Evolutionary conservation across 1,140 invertebrate species (phyloP), one percentile per base, ranked within the genome.

Genomic region (Nebria ingens): DNA sequence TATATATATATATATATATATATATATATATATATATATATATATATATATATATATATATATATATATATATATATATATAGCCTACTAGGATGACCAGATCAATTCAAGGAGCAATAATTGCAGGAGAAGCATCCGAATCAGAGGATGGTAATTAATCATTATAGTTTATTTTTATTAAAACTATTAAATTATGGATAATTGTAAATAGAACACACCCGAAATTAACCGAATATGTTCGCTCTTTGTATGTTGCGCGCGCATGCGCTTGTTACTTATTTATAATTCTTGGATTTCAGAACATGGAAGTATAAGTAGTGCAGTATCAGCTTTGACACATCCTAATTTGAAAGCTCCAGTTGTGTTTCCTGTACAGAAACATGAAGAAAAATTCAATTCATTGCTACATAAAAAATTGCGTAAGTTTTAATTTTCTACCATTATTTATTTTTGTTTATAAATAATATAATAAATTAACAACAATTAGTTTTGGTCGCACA

Each of bases 121-220:
- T 70, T 42, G 60, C 61, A 38, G 68, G 68, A 25, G 68, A 70
- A 59, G 68, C 68, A 55, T 68, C 68, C n/a, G 68, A 69, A 61
- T 69, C 68, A 15, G 66, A 69, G 40, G 58, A 62, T 56, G 66
- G 64, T 64, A 56, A 56, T 51, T 61, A 22, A 25, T 20, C 4
- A 29, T 19, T 4, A 19, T 42, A 50, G 50, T 23, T 21, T 51
- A 17, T 34, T 34, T 19, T 51, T 17, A 56, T 9, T 1, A 25
- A 38, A 45, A 11, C 19, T 51, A 23, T 29, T 45, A 1, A n/a
- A n/a, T 20, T 4, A n/a, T 1, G 25, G 2, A 23, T 58, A 29
- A 38, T 11, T 3, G 2, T 51, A 15, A 19, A 22, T 22, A 15
- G 9, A 56, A 34, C 15, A 3, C 40, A 53, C 20, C 1, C 21